phyloP scores from a whole-genome alignment of 2,113 vertebrate genomes.

The Butorides virescens region DNA sequence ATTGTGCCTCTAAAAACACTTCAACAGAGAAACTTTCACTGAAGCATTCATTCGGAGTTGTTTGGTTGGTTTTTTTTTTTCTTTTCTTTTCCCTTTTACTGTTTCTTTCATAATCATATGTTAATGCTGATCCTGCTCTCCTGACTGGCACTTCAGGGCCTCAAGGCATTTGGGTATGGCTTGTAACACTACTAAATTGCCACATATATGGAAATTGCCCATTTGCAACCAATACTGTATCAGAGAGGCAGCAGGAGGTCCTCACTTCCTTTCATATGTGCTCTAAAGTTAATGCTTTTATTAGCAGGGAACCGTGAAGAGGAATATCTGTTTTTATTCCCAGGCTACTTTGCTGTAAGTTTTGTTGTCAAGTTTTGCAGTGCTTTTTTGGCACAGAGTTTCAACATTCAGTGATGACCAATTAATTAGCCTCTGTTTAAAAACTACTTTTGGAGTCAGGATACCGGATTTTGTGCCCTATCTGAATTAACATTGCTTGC shows the following conservation, averaged over 20 bases:
- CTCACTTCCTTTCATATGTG: constrained; percentile 10
- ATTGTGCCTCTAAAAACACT: not conserved
- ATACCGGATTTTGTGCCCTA: not conserved
- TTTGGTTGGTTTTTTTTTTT: not conserved
- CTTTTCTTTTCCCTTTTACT: not conserved
- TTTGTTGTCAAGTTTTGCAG: constrained; percentile 26
- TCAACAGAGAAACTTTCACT: not conserved
- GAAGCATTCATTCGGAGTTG: not conserved
- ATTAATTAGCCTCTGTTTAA: constrained; percentile 31
- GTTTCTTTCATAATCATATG: not conserved
- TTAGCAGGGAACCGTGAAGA: constrained; percentile 36
- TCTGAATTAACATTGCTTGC: not conserved
- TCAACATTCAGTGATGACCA: not conserved
- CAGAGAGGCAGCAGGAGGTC: constrained; percentile 33
- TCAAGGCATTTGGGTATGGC: not conserved
- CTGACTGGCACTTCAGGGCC: constrained; percentile 20
- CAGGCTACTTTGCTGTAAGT: constrained; percentile 5
- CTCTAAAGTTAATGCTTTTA: constrained; percentile 36
- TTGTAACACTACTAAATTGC: constrained; percentile 24
- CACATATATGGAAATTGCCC: constrained; percentile 14
- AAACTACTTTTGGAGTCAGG: not conserved
- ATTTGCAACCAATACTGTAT: constrained; percentile 20
- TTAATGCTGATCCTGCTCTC: not conserved
- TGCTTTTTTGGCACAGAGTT: not conserved
- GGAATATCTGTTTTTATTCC: constrained; percentile 16